phyloP scores from a whole-genome alignment of 2,888 invertebrate species.

The Metopia argyrocephala region DNA sequence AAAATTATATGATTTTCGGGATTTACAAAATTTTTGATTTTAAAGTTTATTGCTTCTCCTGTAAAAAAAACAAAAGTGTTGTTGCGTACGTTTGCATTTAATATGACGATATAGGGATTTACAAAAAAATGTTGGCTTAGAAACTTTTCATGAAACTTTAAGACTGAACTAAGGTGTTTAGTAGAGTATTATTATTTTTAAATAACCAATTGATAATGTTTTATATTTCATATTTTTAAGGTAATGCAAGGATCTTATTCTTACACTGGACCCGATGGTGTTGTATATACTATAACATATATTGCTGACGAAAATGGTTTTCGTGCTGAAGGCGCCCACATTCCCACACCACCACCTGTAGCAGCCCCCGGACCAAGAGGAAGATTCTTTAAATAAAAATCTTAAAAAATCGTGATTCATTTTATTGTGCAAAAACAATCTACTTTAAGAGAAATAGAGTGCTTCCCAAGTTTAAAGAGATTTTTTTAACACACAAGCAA shows the following conservation, averaged over 20 bases:
- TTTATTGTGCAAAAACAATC: constrained; percentile 11
- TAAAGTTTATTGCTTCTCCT: too few relatives aligned
- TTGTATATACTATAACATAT: constrained; percentile 80
- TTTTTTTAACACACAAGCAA: constrained; percentile 2
- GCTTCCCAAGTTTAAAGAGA: constrained; percentile 13
- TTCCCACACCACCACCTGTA: constrained; percentile 79
- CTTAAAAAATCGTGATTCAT: background rate
- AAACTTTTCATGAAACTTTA: too few relatives aligned
- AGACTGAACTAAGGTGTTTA: too few relatives aligned
- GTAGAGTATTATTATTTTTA: too few relatives aligned
- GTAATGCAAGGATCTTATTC: constrained; percentile 81
- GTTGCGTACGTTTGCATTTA: too few relatives aligned
- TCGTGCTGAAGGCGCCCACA: constrained; percentile 79
- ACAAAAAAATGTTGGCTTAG: too few relatives aligned
- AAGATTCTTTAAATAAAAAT: constrained; percentile 73
- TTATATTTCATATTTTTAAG: constrained; percentile 67
- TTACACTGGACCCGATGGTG: constrained; percentile 82
- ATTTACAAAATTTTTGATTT: too few relatives aligned
- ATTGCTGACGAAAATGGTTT: constrained; percentile 80
- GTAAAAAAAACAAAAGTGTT: too few relatives aligned
- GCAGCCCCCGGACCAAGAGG: constrained; percentile 69
- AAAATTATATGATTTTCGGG: too few relatives aligned
- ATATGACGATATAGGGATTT: too few relatives aligned
- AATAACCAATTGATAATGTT: too few relatives aligned
- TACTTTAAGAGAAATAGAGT: background rate